Evolutionary conservation across 1,140 invertebrate genomes (phyloP), one percentile per base, ranked within the genome.

Genomic region (Melanaphis sacchari): DNA sequence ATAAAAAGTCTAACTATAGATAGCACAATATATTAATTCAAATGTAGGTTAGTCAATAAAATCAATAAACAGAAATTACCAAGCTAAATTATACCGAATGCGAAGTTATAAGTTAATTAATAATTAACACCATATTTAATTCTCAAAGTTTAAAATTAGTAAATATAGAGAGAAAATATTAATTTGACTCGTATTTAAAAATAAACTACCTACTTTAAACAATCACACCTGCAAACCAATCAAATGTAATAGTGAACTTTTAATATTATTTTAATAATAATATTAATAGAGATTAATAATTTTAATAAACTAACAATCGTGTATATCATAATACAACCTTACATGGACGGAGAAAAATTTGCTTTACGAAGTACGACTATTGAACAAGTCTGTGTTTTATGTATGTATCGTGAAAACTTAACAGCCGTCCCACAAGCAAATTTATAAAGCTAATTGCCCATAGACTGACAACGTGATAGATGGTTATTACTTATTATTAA

Each of bases 381-480:
- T 18, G 59, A 76, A n/a, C 59, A 18, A 76, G 59, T 76, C 36
- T 76, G 59, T n/a, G 15, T n/a, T n/a, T 18, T n/a, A 15, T 11
- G 15, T 4, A 15, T n/a, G n/a, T n/a, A 85, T 40, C 26, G 41
- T 41, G 41, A 85, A 85, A 43, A 43, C 38, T 85, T 85, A 41
- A 84, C 82, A 26, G 11, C 38, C 40, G 24, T 82, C 81, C 22
- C 22, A 26, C 8, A 5, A 0, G 4, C 41, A 41, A 85, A 46
- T 85, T 18, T 85, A 76, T 76, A 43, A 2, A 85, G 84, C 84
- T 85, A 85, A 85, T 85, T 85, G 41, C 38, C 59, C 59, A 18
- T 41, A 5, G 84, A 41, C 38, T 85, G 84, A 43, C 84, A 85
- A 85, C 40, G 84, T 85, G 84, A 85, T 40, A 85, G 41, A 85